Base-by-base conservation (phyloP, 2,888 invertebrate genomes). In the Oligia latruncula region DNA sequence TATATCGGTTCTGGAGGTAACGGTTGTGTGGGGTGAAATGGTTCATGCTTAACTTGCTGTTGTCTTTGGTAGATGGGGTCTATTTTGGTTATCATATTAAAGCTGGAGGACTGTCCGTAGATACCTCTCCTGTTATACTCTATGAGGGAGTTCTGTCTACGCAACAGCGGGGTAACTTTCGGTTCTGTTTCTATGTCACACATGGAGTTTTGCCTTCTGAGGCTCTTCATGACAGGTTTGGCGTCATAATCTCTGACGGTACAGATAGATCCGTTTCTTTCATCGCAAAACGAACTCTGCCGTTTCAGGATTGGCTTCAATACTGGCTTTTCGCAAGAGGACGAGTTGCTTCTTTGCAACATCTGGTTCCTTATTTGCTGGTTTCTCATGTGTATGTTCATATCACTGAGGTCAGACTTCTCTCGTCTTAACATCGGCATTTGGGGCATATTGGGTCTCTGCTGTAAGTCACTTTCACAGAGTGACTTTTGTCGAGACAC, bases 1-100 rank as follows among this genome's bases (percentile, higher is more conserved):
- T 97, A 97, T 88, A 95, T 88, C 77, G 97, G 97, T 93, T 97
- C 97, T 91, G 95, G 96, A 95, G 96, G 97, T 96, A 96, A 93
- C 68, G 96, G 96, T 93, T 96, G 97, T 72, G 96, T 94, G 72
- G 97, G 97, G 86, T 95, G 95, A 91, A 97, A 97, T 40, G 96
- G 96, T 94, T 97, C 97, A 80, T 97, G 97, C 91, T 96, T 96
- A 78, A 92, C 93, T 92, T 97, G 96, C 84, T 96, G 95, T 80
- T 95, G 96, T 95, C 97, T 96, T 96, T 97, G 97, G 96, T 97
- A 97, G 90, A 97, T 96, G 68, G 97, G 97, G 90, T 97, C 97
- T 94, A 97, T 97, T 95, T 97, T 97, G 93, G 97, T 97, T 89
- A 97, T 97, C 95, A 97, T 95, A 91, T 97, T 97, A 94, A 96